phyloP scores from a whole-genome alignment of 2,888 invertebrate species.

The Lysandra coridon region DNA sequence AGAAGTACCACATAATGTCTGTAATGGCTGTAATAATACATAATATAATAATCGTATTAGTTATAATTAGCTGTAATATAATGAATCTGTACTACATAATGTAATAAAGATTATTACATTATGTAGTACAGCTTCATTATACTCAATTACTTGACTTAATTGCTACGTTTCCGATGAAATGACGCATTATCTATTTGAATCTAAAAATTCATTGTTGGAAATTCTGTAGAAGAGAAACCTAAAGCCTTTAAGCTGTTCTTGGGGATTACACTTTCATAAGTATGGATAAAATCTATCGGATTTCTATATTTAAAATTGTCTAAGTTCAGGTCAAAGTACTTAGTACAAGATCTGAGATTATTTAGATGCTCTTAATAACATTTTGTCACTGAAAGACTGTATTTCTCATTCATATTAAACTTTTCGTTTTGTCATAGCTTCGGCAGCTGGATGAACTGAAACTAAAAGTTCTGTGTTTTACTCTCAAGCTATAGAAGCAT shows the following conservation, averaged over 20 bases:
- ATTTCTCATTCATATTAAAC: neutral
- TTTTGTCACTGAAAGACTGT: neutral
- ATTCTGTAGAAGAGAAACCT: neutral
- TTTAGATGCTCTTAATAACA: neutral
- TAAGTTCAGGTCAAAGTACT: neutral
- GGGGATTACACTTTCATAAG: neutral
- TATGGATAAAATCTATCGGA: neutral
- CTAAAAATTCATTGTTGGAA: constrained; percentile 3
- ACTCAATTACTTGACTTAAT: too few relatives aligned
- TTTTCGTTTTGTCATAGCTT: neutral
- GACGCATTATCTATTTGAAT: neutral
- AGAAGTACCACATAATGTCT: too few relatives aligned
- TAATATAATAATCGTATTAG: too few relatives aligned
- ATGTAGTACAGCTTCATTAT: too few relatives aligned
- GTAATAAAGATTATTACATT: too few relatives aligned
- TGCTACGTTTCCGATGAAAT: neutral
- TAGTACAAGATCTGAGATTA: neutral
- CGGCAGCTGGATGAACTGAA: neutral
- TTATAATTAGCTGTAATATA: too few relatives aligned
- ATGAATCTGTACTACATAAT: too few relatives aligned
- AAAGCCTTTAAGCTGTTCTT: neutral
- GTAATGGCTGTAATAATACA: too few relatives aligned
- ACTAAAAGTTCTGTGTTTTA: neutral
- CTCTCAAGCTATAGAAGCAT: neutral
- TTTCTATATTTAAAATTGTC: neutral